Evolutionary conservation across 2,888 invertebrate genomes (phyloP), one percentile per base, ranked within the genome.

Genomic region (Sphaerophoria taeniata): DNA sequence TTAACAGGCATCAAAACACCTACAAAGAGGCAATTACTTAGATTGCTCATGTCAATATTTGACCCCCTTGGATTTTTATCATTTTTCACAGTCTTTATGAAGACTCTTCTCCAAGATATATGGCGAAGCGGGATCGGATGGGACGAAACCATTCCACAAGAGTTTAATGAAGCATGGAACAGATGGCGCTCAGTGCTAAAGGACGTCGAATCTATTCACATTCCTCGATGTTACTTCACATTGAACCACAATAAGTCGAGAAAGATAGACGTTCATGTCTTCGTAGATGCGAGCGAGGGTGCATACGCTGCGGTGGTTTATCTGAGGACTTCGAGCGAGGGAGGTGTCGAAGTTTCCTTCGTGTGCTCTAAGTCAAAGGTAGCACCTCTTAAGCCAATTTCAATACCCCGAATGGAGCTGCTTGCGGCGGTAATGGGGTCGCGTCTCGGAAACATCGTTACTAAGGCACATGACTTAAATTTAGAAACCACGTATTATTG

Each of bases 391-490:
- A 87, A 85, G 33, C 78, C 70, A 1, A 51, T 87, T 16, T 88
- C 87, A n/a, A 88, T 87, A 9, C 87, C 84, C 9, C 77, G 88
- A 45, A 75, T 88, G 69, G 88, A 89, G 74, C 78, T 89, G 4
- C 49, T 87, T 3, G 87, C 87, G 6, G 88, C 89, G 0, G 78
- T 88, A 0, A 16, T 89, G 11, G 88, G 88, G 72, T 70, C 74
- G 6, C 77, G 87, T 9, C 63, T 87, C 33, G 86, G 76, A 3
- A 87, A 74, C 36, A 9, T 51, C 49, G 53, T 88, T 49, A 34
- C 56, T 0, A 74, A 82, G 36, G 72, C 36, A 0, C 87, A 83
- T 45, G 72, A 76, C 2, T 47, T 88, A 4, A 49, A 77, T 2
- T 75, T 88, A 36, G 47, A 70, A 14, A 12, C 71, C 5, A 84